These are phyloP conservation scores for Aleiodes testaceus DNA, from an alignment of 2,888 invertebrate species.

Conservation along the genomic window DNA sequence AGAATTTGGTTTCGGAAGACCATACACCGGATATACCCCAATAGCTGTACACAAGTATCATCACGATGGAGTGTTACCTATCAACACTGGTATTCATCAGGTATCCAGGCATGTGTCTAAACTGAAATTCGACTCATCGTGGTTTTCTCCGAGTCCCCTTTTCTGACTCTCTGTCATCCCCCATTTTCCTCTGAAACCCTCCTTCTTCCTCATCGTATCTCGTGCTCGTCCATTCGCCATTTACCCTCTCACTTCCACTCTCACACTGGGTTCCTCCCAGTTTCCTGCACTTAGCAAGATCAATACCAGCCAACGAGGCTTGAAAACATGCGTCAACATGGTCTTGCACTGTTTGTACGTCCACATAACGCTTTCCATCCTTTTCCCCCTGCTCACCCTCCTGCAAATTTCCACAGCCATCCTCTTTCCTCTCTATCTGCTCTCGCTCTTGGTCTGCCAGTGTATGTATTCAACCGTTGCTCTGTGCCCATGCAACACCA, in stretches of 20 bases:
- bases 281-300: slow-evolving; percentile 75
- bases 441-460: slow-evolving; percentile 30
- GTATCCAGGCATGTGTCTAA: slow-evolving; percentile 36
- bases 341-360: slow-evolving; percentile 74
- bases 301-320: slow-evolving; percentile 78
- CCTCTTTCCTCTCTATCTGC: slow-evolving; percentile 32
- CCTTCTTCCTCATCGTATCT: slow-evolving; percentile 42
- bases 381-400: slow-evolving; percentile 38
- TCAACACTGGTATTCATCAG: slow-evolving; percentile 22
- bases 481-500: neutral
- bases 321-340: slow-evolving; percentile 79
- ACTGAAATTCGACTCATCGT: slow-evolving; percentile 51
- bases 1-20: neutral
- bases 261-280: slow-evolving; percentile 63
- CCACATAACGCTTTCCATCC: slow-evolving; percentile 71
- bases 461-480: slow-evolving; percentile 3
- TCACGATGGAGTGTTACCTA: slow-evolving; percentile 23
- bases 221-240: slow-evolving; percentile 48
- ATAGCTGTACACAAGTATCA: slow-evolving; percentile 23
- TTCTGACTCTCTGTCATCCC: slow-evolving; percentile 46
- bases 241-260: slow-evolving; percentile 59
- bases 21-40: slow-evolving; percentile 7
- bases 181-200: slow-evolving; percentile 24
- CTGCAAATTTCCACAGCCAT: slow-evolving; percentile 38
- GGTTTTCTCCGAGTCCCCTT: slow-evolving; percentile 47